Evolutionary conservation across 2,888 invertebrate genomes (phyloP).

Genomic region (Epirrita christyi): DNA sequence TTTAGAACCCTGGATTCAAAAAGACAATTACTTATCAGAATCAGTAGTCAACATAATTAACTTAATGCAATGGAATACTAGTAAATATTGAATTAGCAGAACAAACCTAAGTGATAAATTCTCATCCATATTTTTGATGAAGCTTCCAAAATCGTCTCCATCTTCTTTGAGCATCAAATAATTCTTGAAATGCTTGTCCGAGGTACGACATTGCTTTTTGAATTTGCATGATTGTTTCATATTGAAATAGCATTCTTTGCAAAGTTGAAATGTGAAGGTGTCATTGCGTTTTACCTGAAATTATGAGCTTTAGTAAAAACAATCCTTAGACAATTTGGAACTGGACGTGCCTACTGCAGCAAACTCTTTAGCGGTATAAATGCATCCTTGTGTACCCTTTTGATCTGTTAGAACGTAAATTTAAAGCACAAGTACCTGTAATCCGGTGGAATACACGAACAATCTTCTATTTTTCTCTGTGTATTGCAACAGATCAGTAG

Average conservation of each 20-base stretch:
- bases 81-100: not conserved
- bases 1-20: no score
- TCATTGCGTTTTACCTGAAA: conserved; percentile 75
- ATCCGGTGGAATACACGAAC: conserved; percentile 71
- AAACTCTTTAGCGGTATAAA: not conserved
- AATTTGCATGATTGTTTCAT: conserved; percentile 75
- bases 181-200: conserved; percentile 68
- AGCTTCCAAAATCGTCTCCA: conserved; percentile 64
- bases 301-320: not conserved
- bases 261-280: conserved; percentile 69
- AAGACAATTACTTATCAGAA: no score
- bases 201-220: conserved; percentile 72
- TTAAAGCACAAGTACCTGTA: conserved; percentile 61
- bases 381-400: no score
- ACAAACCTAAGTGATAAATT: conserved; percentile 59
- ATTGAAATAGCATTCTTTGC: conserved; percentile 68
- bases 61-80: not conserved
- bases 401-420: no score
- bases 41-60: not conserved
- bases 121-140: conserved; percentile 64
- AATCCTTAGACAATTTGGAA: no score
- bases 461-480: conserved; percentile 71
- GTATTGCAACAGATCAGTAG: conserved; percentile 64
- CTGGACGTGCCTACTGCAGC: not conserved
- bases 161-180: conserved; percentile 61